Conservation (phyloP, 2,888 invertebrate genomes). For the Drosophila borealis region DNA sequence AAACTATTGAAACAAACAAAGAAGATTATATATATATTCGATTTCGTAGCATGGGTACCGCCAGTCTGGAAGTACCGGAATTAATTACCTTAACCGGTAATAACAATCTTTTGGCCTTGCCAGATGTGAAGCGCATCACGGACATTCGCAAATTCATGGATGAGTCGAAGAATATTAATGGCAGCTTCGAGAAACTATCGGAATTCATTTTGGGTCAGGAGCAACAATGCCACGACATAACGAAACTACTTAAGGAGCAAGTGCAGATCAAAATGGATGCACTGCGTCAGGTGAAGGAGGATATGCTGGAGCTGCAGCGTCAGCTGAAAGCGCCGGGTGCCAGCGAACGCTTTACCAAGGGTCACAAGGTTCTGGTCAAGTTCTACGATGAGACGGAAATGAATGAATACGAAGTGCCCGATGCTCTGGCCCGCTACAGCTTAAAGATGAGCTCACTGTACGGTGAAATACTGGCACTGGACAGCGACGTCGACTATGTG, state of each 20-base stretch:
- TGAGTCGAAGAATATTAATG: slow-evolving; percentile 20
- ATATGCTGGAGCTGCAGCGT: slow-evolving; percentile 38
- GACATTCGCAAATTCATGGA: slow-evolving; percentile 35
- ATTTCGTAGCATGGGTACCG: slow-evolving; percentile 7
- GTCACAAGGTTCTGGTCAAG: slow-evolving; percentile 24
- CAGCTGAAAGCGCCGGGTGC: slow-evolving; percentile 26
- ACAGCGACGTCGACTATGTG: slow-evolving; percentile 51
- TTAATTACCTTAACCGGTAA: slow-evolving; percentile 23
- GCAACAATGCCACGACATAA: slow-evolving; percentile 35
- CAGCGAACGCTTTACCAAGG: not conserved
- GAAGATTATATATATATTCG: not conserved
- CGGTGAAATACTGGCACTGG: slow-evolving; percentile 37
- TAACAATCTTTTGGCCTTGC: slow-evolving; percentile 23
- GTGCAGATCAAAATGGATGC: slow-evolving; percentile 25
- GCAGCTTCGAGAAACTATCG: slow-evolving; percentile 13
- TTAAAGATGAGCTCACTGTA: slow-evolving; percentile 46
- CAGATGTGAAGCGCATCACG: slow-evolving; percentile 43
- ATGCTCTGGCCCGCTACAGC: slow-evolving; percentile 40
- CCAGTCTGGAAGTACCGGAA: not conserved
- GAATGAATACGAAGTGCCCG: slow-evolving; percentile 25
- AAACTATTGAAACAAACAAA: too few species aligned
- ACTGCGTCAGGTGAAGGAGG: slow-evolving; percentile 39
- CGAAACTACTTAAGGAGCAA: slow-evolving; percentile 20
- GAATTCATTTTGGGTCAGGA: slow-evolving; percentile 15
- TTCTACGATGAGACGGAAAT: slow-evolving; percentile 51